Percentiles rank a stretch among this genome's conserved stretches.
Conservation (phyloP, 2,888 invertebrate genomes). For the Digitonthophagus gazella region DNA sequence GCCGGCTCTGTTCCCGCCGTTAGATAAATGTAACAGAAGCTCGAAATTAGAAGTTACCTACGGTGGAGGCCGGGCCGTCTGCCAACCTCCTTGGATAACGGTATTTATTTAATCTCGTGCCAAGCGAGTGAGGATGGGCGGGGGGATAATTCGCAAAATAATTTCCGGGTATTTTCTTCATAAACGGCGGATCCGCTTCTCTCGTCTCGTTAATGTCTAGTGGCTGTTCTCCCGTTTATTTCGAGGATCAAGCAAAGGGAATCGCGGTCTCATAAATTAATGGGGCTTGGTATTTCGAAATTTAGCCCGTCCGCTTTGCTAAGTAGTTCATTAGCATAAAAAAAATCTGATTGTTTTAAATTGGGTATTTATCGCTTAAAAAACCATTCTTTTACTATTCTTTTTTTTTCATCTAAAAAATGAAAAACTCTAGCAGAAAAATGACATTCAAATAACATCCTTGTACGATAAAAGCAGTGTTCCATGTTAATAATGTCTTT, state of each 20-base stretch:
- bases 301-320: neutral
- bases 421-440: too few species aligned
- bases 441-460: too few species aligned
- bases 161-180: neutral
- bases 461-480: too few species aligned
- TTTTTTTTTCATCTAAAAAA: too few species aligned
- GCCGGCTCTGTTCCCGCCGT: neutral
- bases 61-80: neutral
- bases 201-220: neutral
- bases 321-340: neutral
- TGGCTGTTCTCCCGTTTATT: neutral
- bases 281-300: neutral
- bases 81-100: neutral
- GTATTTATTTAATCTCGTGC: neutral
- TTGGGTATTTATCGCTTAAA: neutral
- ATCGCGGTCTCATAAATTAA: neutral
- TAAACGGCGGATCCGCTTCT: neutral
- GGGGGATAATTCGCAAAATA: neutral
- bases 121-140: neutral
- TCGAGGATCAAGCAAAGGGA: neutral
- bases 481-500: neutral
- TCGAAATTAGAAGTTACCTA: neutral
- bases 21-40: neutral
- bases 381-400: too few species aligned
- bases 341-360: neutral